Evolutionary conservation across 1,140 invertebrate species (phyloP).

Genomic region (Globodera rostochiensis): DNA sequence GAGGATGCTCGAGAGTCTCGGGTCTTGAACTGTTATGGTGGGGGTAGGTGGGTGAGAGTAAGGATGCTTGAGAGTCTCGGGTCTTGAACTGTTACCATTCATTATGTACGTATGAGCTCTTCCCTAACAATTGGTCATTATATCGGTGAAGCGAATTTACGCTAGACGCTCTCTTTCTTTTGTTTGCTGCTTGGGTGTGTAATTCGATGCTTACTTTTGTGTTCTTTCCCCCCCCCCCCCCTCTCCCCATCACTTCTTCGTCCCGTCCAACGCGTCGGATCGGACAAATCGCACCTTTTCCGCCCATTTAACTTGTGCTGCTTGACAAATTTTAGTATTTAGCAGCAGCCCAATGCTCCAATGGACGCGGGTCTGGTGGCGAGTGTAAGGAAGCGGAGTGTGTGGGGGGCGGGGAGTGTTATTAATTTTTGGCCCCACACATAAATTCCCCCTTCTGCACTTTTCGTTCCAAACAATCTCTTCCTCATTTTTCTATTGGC

Average conservation of each 20-base stretch:
- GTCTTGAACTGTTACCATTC: no score
- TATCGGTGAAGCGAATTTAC: not conserved
- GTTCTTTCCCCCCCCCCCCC: not conserved
- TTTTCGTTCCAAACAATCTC: not conserved
- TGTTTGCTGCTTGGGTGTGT: conserved; percentile 16
- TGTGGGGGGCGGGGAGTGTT: not conserved
- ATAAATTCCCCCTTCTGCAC: not conserved
- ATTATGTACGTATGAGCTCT: no score
- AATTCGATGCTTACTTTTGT: conserved; percentile 19
- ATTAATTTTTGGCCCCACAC: conserved; percentile 5
- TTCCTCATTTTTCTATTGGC: not conserved
- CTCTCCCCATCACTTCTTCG: not conserved
- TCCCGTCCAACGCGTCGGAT: not conserved
- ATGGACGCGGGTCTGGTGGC: not conserved
- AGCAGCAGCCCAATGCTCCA: not conserved
- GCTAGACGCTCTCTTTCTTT: not conserved
- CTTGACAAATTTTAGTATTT: not conserved
- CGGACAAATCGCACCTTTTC: not conserved
- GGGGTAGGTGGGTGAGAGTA: no score
- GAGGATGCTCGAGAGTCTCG: no score
- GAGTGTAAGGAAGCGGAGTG: no score
- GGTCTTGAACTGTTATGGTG: no score
- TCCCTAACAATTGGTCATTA: not conserved
- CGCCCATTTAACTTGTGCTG: not conserved
- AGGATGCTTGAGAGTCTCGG: no score